Evolutionary conservation across 2,888 invertebrate species (phyloP).

Genomic region (Atethmia centrago): DNA sequence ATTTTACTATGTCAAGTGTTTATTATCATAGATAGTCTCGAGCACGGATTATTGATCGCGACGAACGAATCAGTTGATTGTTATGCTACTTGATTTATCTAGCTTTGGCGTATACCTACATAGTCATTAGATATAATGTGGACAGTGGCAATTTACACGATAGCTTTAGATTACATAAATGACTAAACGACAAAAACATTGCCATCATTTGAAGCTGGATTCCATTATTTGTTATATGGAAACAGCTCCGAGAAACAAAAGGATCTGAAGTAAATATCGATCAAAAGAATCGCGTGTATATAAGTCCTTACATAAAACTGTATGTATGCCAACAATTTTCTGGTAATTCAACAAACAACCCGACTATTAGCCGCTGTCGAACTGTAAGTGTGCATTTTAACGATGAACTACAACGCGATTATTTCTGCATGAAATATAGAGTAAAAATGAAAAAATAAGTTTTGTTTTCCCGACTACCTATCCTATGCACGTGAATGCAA

Average conservation of each 20-base stretch:
- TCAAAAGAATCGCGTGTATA: conserved; percentile 41
- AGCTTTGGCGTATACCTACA: not conserved
- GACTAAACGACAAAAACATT: not conserved
- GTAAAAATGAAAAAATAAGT: not conserved
- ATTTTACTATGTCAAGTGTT: conserved; percentile 30
- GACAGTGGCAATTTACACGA: not conserved
- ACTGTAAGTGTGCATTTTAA: conserved; percentile 36
- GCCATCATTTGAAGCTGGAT: not conserved
- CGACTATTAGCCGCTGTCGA: conserved; percentile 37
- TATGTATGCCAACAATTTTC: conserved; percentile 38
- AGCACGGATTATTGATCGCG: conserved; percentile 39
- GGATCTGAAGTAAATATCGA: conserved; percentile 29
- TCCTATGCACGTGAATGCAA: not conserved
- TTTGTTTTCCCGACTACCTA: not conserved
- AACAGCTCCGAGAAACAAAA: conserved; percentile 16
- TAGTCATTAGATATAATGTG: not conserved
- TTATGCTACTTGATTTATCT: conserved; percentile 27
- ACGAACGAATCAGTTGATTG: conserved; percentile 18
- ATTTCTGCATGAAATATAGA: conserved; percentile 26
- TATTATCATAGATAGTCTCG: conserved; percentile 34
- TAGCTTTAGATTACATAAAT: not conserved
- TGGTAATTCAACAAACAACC: conserved; percentile 43
- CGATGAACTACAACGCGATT: conserved; percentile 25
- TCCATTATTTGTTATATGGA: not conserved
- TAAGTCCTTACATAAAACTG: conserved; percentile 26